Percentiles rank a stretch among this genome's conserved stretches.
phyloP scores from a whole-genome alignment of 1,140 invertebrate genomes.

The Eumaeus atala region DNA sequence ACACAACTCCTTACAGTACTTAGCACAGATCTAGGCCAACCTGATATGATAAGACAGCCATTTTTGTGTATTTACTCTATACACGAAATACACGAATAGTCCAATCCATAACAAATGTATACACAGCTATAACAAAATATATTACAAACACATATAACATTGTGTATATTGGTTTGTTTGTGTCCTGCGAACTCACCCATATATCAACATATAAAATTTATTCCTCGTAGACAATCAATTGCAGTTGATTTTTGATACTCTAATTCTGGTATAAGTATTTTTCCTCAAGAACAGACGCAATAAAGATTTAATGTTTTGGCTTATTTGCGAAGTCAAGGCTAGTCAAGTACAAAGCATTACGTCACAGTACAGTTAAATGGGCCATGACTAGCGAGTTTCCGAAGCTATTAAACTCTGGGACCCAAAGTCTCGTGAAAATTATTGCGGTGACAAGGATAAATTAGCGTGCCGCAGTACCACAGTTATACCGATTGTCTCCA shows the following conservation, averaged over 20 bases:
- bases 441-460: conserved; percentile 18
- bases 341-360: conserved; percentile 13
- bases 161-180: too few species aligned
- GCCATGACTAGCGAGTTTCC: conserved; percentile 14
- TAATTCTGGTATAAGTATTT: not conserved
- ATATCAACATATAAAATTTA: not conserved
- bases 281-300: not conserved
- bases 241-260: not conserved
- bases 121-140: too few species aligned
- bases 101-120: too few species aligned
- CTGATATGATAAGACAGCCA: too few species aligned
- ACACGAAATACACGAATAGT: too few species aligned
- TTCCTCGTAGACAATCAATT: not conserved
- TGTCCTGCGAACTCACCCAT: too few species aligned
- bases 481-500: too few species aligned
- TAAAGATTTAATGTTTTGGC: conserved; percentile 14
- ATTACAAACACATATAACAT: not conserved
- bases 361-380: conserved; percentile 16
- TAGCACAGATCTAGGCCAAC: too few species aligned
- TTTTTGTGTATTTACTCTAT: too few species aligned
- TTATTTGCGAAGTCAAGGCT: conserved; percentile 16
- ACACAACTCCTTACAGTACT: too few species aligned
- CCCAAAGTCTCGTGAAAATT: conserved; percentile 16
- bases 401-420: conserved; percentile 19
- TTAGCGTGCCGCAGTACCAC: not conserved